Conservation (phyloP, 2,113 vertebrate genomes). For the Zapornia atra region DNA sequence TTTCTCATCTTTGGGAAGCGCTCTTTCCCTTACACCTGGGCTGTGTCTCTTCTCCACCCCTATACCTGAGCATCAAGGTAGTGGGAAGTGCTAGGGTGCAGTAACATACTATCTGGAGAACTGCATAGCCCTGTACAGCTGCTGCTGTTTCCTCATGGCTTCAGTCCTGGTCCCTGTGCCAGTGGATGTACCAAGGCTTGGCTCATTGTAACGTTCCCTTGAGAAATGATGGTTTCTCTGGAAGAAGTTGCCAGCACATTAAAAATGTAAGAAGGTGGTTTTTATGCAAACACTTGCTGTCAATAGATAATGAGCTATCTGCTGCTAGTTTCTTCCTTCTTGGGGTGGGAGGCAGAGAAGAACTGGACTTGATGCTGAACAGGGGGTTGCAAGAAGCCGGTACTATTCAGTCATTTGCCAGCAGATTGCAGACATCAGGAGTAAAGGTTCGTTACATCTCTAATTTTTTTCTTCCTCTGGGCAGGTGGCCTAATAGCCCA, state of each 20-base stretch:
- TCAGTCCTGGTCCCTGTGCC: neutral
- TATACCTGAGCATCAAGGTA: neutral
- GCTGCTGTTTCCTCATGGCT: neutral
- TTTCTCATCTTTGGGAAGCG: neutral
- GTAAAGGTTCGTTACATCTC: slow-evolving; percentile 29
- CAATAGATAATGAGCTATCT: slow-evolving; percentile 6
- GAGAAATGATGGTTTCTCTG: slow-evolving; percentile 20
- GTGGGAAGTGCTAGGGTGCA: neutral
- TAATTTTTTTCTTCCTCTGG: slow-evolving; percentile 40
- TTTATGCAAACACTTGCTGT: slow-evolving; percentile 4
- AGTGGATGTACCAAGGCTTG: neutral
- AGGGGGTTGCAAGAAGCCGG: neutral
- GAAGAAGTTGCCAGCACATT: neutral
- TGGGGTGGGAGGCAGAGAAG: neutral
- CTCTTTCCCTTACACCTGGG: neutral
- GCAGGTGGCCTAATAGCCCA: slow-evolving; percentile 57
- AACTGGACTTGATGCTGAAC: neutral
- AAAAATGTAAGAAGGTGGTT: slow-evolving; percentile 48
- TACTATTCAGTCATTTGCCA: neutral
- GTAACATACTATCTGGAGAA: neutral
- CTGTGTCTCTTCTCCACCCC: neutral
- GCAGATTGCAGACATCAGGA: neutral
- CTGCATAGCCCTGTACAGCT: neutral
- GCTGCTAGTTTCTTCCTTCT: neutral
- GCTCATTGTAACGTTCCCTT: neutral